Base-by-base conservation (phyloP, 2,797 vertebrate genomes). In the Masticophis lateralis region DNA sequence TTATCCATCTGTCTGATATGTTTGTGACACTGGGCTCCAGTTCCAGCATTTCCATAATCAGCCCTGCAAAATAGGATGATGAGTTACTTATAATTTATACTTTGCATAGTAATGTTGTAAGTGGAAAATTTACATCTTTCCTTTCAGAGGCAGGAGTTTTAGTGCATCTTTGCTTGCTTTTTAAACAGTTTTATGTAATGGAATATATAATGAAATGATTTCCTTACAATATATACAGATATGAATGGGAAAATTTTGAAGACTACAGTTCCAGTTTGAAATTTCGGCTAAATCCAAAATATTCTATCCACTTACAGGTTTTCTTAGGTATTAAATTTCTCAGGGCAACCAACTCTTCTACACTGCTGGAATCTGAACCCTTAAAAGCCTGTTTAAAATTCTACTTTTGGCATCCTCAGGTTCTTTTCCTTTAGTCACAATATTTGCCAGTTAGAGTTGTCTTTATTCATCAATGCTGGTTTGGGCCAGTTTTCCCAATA, bases 1-100 rank as follows among this genome's bases (percentile, higher is more conserved):
- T 97, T 96, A 94, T 94, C 96, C 96, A 97, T 97, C 97, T 97
- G 97, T 97, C 97, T 96, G 74, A 92, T 96, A 89, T 90, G 43
- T 95, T 96, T 93, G 94, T 95, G 95, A 97, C 93, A 95, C 94
- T 97, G 94, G 90, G 93, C 94, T 95, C 95, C 96, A 96, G 92
- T 94, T 95, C 95, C 97, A 96, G 94, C 94, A 94, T 96, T 95
- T 95, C 95, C 22, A 74, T 95, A 93, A 95, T 90, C 28, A 95
- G 89, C 43, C 25, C 92, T 95, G 60, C 94, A 92, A 94, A 93
- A 88, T 88, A 96, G 37, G 37, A 37, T 83, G 74, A 88, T 27
- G 91, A 60, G 92, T 79, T 88, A 16, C 86, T 94, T 28, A 79
- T 92, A 93, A 96, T 96, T 94, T 89, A 87, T 96, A 28, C 96